A percentile compares a stretch with the other conserved stretches of the same genome.
Evolutionary conservation across 1,140 invertebrate genomes (phyloP).

Genomic region (Scaptodrosophila lebanonensis): DNA sequence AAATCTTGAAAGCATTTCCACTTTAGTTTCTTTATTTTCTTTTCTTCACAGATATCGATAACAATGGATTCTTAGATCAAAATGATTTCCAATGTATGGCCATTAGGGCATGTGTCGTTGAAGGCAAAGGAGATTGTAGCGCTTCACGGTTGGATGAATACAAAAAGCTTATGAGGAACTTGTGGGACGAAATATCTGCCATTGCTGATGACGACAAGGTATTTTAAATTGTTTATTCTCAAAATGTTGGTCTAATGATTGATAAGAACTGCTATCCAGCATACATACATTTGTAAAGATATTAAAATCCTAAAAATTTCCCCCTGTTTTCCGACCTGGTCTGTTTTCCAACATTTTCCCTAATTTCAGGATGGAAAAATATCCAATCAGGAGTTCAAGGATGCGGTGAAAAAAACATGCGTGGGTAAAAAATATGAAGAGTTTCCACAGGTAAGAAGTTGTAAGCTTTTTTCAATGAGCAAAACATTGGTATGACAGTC

Average conservation of each 20-base stretch:
- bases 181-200: constrained; percentile 90
- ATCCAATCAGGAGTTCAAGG: constrained; percentile 88
- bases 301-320: not conserved
- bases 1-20: not conserved
- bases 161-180: constrained; percentile 87
- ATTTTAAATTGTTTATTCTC: constrained; percentile 15
- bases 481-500: not conserved
- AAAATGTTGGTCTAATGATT: not conserved
- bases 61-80: constrained; percentile 88
- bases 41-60: constrained; percentile 84
- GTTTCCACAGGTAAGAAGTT: constrained; percentile 82
- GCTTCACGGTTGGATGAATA: constrained; percentile 84
- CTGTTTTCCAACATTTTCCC: not conserved
- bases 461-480: not conserved
- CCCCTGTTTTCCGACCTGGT: too few relatives aligned
- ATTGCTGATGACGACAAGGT: constrained; percentile 92
- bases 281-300: not conserved
- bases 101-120: constrained; percentile 86
- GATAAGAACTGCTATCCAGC: not conserved
- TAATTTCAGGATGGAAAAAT: constrained; percentile 85
- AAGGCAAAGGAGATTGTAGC: constrained; percentile 88
- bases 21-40: not conserved
- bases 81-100: constrained; percentile 90
- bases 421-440: constrained; percentile 87
- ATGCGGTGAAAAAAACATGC: constrained; percentile 87